A percentile compares a stretch with the other conserved stretches of the same genome.
These are phyloP conservation scores for Drosophila nasuta DNA, from an alignment of 1,140 invertebrate genomes.

Conservation along the genomic window DNA sequence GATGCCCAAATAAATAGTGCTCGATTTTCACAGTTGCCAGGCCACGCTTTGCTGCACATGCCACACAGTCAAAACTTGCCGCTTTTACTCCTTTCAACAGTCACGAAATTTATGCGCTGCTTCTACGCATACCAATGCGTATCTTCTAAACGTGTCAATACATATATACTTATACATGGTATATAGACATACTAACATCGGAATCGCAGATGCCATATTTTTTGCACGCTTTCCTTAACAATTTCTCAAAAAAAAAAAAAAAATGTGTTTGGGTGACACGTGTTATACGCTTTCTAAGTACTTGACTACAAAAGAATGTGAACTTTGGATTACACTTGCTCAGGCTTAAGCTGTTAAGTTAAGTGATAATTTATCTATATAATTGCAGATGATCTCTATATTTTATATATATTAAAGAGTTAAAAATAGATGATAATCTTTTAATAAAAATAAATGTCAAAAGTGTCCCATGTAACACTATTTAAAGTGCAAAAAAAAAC, in stretches of 20 bases:
- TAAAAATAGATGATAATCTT: too few relatives aligned
- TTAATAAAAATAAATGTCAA: too few relatives aligned
- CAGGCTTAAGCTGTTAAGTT: too few relatives aligned
- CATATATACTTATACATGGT: conserved; percentile 26
- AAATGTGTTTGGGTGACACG: conserved; percentile 6
- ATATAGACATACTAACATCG: conserved; percentile 40
- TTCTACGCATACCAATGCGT: conserved; percentile 28
- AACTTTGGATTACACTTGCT: background rate
- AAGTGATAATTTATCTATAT: background rate
- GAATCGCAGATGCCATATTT: conserved; percentile 76
- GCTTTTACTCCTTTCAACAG: conserved; percentile 35
- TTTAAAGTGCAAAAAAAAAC: too few relatives aligned
- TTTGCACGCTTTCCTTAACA: conserved; percentile 59
- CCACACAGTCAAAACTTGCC: conserved; percentile 37
- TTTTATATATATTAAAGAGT: too few relatives aligned
- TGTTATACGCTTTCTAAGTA: conserved; percentile 11
- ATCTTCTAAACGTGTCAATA: conserved; percentile 12
- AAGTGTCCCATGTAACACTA: too few relatives aligned
- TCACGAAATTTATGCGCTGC: conserved; percentile 72
- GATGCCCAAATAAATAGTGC: conserved; percentile 70
- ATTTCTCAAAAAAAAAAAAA: conserved; percentile 14
- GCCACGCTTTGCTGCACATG: conserved; percentile 75
- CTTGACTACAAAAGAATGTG: background rate
- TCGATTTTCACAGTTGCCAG: conserved; percentile 47
- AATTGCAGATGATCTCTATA: too few relatives aligned